Base-by-base conservation (phyloP, 2,113 vertebrate species). In the Dryoscopus gambensis region DNA sequence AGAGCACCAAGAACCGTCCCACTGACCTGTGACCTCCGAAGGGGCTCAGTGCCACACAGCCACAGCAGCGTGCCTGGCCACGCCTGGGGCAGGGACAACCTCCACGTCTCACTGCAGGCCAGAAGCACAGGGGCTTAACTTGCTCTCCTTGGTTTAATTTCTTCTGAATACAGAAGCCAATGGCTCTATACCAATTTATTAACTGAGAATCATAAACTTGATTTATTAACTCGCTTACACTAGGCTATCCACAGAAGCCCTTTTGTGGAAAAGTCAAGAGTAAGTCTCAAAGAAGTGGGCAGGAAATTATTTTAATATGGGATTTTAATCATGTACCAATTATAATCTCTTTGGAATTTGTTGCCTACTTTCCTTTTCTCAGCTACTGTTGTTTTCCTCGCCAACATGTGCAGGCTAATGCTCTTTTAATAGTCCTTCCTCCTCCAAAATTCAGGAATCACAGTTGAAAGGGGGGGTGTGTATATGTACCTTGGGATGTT, bases 251-350 rank as follows among this genome's bases (percentile, higher is more conserved):
- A 94, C 85, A 86, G 89, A 88, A 70, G 31, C n/a, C 71, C 71
- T 80, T 92, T 68, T 78, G 90, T 80, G 84, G 52, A 50, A 56
- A 88, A 90, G 73, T 56, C 69, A 80, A 79, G 88, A 63, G 67
- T 67, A 71, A 84, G 56, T 15, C 86, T 68, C 20, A 0, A 91
- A 95, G 85, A n/a, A 83, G 69, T 6, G 2, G 71, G 63, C 92
- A 93, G 93, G 92, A 95, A 93, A 92, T 95, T 71, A 95, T 96
- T 96, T 94, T 95, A 94, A 89, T 89, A 92, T 57, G 76, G 76
- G 92, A 90, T 94, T 95, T 90, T 93, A 93, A 86, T 88, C 90
- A 64, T 56, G 73, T 64, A 81, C 85, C 90, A 90, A 89, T 96
- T 96, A 95, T 80, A 94, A 96, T 84, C 69, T 86, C 85, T 60